Base-by-base conservation (phyloP, 2,888 invertebrate species). In the Actias luna region DNA sequence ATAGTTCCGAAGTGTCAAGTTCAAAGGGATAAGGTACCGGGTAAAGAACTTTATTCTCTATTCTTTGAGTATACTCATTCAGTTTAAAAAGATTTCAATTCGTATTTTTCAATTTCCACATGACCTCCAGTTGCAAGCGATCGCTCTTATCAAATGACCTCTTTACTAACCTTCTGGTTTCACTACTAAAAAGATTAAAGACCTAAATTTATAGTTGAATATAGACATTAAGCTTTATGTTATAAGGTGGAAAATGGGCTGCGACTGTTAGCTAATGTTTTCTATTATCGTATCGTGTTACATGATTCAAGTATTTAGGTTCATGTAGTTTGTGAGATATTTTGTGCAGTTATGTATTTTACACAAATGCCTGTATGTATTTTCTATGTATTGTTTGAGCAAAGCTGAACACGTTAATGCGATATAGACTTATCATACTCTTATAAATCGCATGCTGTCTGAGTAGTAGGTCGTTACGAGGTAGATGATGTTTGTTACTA, bases 111-210 rank as follows among this genome's bases (percentile, higher is more conserved):
- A 69, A 69, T 86, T 88, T 86, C 82, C 87, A 82, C 75, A 76
- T 80, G 87, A 89, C 89, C 89, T 89, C 84, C 80, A 74, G 64
- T 73, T 69, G 70, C 74, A 73, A 75, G 78, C 68, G 69, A 76
- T 65, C 75, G 74, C 68, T 81, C 83, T 90, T 92, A 91, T 91
- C 91, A 86, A 74, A 75, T 87, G 90, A 91, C 91, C 91, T 82
- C 87, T 85, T 90, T 91, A 79, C 84, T 72, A 82, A 83, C 82
- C 81, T 81, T 66, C 73, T 66, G 63, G 62, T 60, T 62, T 46
- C 66, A 64, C 66, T 66, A 62, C 66, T 67, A 64, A 87, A 83
- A 65, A 78, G 65, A 78, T 33, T 78, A 86, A 75, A 64, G 36
- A 60, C 29, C 39, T 25, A 42, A 16, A 22, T 1, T 22, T 55